phyloP scores from a whole-genome alignment of 2,797 vertebrate genomes.

The Manis pentadactyla region DNA sequence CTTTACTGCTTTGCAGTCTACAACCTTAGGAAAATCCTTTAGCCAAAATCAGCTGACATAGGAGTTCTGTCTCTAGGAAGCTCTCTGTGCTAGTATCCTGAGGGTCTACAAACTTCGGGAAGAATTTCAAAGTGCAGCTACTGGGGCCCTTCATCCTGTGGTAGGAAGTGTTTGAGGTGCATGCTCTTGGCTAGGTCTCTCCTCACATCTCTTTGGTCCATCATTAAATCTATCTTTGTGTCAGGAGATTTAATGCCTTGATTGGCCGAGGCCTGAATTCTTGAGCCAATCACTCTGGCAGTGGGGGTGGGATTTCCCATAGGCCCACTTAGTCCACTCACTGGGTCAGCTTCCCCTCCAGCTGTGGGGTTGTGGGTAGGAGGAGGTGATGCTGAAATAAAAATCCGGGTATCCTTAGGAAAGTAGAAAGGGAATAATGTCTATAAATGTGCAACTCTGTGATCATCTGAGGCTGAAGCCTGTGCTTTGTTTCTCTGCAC shows the following conservation, averaged over 20 bases:
- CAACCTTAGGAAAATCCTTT: background rate
- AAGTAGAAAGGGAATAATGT: background rate
- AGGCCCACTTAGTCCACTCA: background rate
- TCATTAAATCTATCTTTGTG: background rate
- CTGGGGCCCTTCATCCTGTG: background rate
- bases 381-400: background rate
- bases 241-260: background rate
- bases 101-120: background rate
- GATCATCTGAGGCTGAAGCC: background rate
- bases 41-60: background rate
- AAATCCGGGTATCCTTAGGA: background rate
- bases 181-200: background rate
- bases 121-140: background rate
- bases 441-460: background rate
- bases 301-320: background rate
- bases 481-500: background rate
- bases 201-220: background rate
- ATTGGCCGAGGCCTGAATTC: background rate
- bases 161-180: background rate
- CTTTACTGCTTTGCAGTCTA: background rate
- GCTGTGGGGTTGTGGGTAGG: background rate
- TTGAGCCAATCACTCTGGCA: background rate
- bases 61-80: background rate
- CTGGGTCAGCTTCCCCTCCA: background rate
- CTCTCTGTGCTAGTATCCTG: background rate